Percentiles rank a stretch among this genome's conserved stretches.
Conservation (phyloP, 2,888 invertebrate species). For the Cacoxenus indagator region DNA sequence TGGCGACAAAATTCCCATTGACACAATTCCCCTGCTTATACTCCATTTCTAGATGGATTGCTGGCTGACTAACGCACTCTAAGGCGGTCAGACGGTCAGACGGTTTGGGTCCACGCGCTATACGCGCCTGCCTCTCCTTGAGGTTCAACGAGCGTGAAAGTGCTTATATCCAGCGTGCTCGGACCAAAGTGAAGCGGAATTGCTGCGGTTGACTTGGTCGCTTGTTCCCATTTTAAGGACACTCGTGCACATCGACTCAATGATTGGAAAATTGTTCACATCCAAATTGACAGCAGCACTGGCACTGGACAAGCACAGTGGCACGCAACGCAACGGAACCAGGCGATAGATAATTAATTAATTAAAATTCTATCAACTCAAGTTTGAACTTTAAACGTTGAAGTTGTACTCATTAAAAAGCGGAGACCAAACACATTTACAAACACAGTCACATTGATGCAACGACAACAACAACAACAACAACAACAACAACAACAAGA, state of each 20-base stretch:
- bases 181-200: conserved; percentile 19
- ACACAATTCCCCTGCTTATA: conserved; percentile 23
- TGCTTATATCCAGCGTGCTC: conserved; percentile 47
- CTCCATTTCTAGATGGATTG: not conserved
- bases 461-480: conserved; percentile 26
- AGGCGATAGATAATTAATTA: conserved; percentile 2
- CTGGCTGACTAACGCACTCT: not conserved
- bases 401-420: not conserved
- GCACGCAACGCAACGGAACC: not conserved
- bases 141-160: conserved; percentile 41
- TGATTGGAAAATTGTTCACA: not conserved
- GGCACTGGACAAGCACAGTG: not conserved
- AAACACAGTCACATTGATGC: conserved; percentile 20
- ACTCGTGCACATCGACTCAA: conserved; percentile 12
- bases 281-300: not conserved
- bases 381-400: not conserved
- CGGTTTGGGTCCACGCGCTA: conserved; percentile 17
- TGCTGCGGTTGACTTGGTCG: not conserved
- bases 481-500: conserved; percentile 20
- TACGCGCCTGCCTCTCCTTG: conserved; percentile 21
- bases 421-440: not conserved
- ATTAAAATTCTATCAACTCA: conserved; percentile 4
- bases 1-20: conserved; percentile 54
- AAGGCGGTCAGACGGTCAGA: not conserved
- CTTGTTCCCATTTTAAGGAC: not conserved